Base-by-base conservation (phyloP, 2,113 vertebrate genomes). In the Nanorana parkeri region DNA sequence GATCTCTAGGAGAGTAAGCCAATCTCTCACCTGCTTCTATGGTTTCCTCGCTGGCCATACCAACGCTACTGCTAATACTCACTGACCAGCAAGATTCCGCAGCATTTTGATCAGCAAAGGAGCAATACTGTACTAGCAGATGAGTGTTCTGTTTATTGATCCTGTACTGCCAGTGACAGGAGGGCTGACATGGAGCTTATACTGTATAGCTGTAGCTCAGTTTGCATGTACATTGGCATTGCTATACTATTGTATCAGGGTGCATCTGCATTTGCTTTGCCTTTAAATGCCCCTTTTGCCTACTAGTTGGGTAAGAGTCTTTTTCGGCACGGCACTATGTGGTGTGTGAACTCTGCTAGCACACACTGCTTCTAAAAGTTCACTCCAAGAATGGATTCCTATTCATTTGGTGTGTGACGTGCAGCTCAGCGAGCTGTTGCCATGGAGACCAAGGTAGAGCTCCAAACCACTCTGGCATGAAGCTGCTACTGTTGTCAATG, bases 381-480 rank as follows among this genome's bases (percentile, higher is more conserved):
- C 63, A 56, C 51, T 58, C 56, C 4, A 10, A n/a, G 28, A 61
- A 64, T 68, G 13, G 58, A 56, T 41, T 82, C 69, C 68, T 36
- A 41, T 75, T 82, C 72, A 67, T 82, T 75, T 36, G 47, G n/a
- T 67, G 3, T 65, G 60, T 82, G 71, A 82, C 80, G 63, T 71
- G 58, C 52, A 20, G 28, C 52, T 23, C 52, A 20, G 28, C 52
- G 17, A 75, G 72, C 28, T 58, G 80, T 82, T 82, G 32, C 71
- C 69, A 82, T 68, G 32, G 80, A 60, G 80, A 82, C 80, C 61
- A 75, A 55, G 68, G 68, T 73, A 65, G 79, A 73, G 68, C 68
- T 74, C 16, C 58, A 75, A 55, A 63, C 60, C 71, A n/a, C 47
- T 75, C 71, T 29, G 26, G 80, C 61, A 36, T 36, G 60, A 71